Conservation (phyloP, 2,113 vertebrate species). For the Sakesphorus luctuosus region DNA sequence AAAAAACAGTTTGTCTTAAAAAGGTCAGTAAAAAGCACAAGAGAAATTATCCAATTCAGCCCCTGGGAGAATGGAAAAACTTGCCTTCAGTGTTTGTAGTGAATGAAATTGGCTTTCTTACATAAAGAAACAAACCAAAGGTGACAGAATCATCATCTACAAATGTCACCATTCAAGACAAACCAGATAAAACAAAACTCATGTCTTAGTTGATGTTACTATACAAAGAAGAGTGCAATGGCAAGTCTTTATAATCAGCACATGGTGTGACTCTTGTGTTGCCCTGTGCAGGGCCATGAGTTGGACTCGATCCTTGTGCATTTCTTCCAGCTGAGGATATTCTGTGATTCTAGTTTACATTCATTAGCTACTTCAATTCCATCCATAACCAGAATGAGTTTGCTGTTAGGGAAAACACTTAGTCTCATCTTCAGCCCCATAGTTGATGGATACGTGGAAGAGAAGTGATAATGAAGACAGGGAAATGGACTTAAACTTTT, state of each 20-base stretch:
- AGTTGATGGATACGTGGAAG: background rate
- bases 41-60: background rate
- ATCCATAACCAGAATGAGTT: background rate
- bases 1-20: background rate
- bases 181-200: background rate
- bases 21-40: background rate
- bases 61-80: background rate
- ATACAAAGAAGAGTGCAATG: background rate
- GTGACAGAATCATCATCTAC: background rate
- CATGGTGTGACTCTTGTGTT: background rate
- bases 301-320: rapidly evolving
- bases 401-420: background rate
- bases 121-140: background rate
- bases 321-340: background rate
- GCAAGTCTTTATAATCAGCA: background rate
- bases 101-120: background rate
- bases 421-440: background rate
- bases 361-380: background rate
- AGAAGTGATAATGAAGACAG: background rate
- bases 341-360: background rate
- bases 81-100: background rate
- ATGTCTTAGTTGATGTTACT: background rate
- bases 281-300: background rate
- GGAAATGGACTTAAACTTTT: background rate
- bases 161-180: background rate